phyloP scores from a whole-genome alignment of 1,140 invertebrate species.

The Drosophila suzukii region DNA sequence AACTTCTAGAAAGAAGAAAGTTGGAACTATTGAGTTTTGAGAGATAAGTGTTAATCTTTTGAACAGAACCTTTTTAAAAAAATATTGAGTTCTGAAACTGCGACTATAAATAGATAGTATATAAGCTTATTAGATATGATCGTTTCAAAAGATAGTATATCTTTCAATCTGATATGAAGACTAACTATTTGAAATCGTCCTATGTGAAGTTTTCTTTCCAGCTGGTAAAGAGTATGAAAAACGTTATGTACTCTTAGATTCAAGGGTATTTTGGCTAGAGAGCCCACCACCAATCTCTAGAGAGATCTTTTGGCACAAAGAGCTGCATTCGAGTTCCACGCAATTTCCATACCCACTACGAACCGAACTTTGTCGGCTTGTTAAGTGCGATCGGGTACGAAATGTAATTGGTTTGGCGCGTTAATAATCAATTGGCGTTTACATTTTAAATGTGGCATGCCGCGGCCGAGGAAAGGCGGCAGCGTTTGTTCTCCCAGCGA shows the following conservation, averaged over 20 bases:
- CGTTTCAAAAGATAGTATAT: too few species aligned
- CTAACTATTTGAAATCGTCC: too few species aligned
- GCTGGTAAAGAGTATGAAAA: background rate
- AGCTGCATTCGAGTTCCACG: conserved; percentile 20
- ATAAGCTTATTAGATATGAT: too few species aligned
- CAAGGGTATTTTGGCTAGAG: conserved; percentile 7
- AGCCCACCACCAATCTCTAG: background rate
- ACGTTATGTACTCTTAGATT: background rate
- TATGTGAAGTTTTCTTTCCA: background rate
- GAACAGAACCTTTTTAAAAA: too few species aligned
- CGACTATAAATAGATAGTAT: background rate
- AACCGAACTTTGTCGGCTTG: conserved; percentile 41
- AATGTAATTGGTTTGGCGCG: conserved; percentile 54
- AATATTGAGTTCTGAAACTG: background rate
- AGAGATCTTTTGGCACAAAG: conserved; percentile 34
- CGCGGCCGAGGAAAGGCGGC: conserved; percentile 23
- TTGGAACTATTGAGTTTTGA: too few species aligned
- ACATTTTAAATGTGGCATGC: conserved; percentile 53
- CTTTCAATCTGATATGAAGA: too few species aligned
- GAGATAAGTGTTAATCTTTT: too few species aligned
- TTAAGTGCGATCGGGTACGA: conserved; percentile 41
- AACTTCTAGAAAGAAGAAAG: too few species aligned
- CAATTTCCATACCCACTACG: conserved; percentile 40
- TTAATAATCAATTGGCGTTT: conserved; percentile 58
- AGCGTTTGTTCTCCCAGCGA: conserved; percentile 42